Percentiles rank a stretch among this genome's conserved stretches.
Evolutionary conservation across 2,797 vertebrate species (phyloP).

Genomic region (Micromesistius poutassou): DNA sequence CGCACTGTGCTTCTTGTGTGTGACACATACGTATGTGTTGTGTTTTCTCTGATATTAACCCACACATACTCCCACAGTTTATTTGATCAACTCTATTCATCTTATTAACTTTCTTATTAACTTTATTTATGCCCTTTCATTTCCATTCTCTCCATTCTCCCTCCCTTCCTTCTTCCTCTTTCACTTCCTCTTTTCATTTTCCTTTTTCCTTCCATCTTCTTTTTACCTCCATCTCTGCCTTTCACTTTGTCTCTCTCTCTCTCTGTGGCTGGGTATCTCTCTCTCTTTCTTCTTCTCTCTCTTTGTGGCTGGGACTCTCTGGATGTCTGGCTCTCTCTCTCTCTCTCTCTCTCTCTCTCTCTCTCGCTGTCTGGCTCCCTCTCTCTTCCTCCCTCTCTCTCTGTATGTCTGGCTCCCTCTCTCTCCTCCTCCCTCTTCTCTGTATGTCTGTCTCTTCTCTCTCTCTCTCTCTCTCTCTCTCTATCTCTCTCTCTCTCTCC

Average conservation of each 20-base stretch:
- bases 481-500: conserved; percentile 6
- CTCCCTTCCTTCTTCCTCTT: conserved; percentile 23
- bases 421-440: too few species aligned
- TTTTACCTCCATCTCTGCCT: neutral
- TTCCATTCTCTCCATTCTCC: conserved; percentile 12
- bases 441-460: too few species aligned
- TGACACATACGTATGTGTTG: neutral
- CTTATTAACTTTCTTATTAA: conserved; percentile 42
- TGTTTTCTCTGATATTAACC: conserved; percentile 14
- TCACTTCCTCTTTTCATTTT: conserved; percentile 27
- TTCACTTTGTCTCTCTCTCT: neutral
- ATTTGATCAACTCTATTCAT: conserved; percentile 32
- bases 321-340: neutral
- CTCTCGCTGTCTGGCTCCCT: neutral
- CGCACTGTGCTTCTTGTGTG: neutral
- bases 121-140: conserved; percentile 10
- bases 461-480: conserved; percentile 15
- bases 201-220: conserved; percentile 27
- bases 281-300: neutral
- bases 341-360: neutral
- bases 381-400: conserved; percentile 7
- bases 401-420: too few species aligned
- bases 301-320: conserved; percentile 36
- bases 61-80: conserved; percentile 9
- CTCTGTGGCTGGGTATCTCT: conserved; percentile 5